A percentile compares a stretch with the other conserved stretches of the same genome.
phyloP scores from a whole-genome alignment of 2,888 invertebrate species.

The Nephrotoma guestfalica region DNA sequence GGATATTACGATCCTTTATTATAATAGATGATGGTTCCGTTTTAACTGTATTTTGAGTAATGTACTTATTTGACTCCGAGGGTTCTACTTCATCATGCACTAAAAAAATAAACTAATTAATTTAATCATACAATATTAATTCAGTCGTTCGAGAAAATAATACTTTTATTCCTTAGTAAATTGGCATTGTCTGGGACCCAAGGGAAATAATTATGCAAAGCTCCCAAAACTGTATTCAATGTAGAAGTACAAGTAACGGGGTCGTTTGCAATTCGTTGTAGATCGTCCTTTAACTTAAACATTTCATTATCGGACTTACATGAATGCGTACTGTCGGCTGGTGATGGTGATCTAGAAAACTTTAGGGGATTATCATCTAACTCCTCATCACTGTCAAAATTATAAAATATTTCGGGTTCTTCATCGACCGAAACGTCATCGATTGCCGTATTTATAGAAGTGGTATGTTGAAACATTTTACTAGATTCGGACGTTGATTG shows the following conservation, averaged over 20 bases:
- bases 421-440: neutral
- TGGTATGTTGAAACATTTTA: neutral
- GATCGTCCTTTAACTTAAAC: neutral
- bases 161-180: neutral
- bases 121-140: neutral
- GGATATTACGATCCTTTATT: neutral
- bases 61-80: neutral
- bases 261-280: neutral
- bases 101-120: neutral
- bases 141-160: neutral
- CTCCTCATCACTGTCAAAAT: neutral
- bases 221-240: neutral
- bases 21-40: neutral
- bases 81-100: neutral
- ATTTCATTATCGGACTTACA: neutral
- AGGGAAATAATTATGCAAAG: neutral
- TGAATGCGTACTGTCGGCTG: neutral
- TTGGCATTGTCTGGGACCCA: neutral
- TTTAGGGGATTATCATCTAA: neutral
- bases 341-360: neutral
- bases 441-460: neutral
- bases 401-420: neutral
- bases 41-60: neutral
- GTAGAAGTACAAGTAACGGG: neutral
- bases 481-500: neutral